These are phyloP conservation scores for Drosophila ohnishii DNA, from an alignment of 1,140 invertebrate species.

Conservation along the genomic window DNA sequence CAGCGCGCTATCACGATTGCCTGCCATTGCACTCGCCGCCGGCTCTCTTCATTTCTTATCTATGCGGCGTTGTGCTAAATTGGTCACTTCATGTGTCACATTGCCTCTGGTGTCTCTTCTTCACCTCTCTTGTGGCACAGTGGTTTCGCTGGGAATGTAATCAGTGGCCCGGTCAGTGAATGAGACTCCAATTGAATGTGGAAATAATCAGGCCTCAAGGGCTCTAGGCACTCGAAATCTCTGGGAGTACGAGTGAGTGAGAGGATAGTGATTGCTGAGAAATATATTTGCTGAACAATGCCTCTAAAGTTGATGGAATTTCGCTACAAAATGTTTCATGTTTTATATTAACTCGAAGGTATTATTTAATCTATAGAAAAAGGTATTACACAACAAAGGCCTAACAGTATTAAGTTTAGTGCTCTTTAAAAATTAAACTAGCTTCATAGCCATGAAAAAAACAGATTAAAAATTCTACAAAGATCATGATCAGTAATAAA, in stretches of 20 bases:
- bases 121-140: conserved; percentile 33
- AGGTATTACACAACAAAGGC: no score
- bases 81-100: conserved; percentile 44
- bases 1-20: conserved; percentile 18
- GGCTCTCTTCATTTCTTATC: conserved; percentile 49
- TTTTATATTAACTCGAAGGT: neutral
- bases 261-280: conserved; percentile 22
- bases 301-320: neutral
- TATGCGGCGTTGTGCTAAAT: conserved; percentile 48
- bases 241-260: conserved; percentile 1
- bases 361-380: neutral
- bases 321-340: neutral
- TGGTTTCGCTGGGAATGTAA: conserved; percentile 12
- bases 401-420: neutral
- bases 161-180: neutral
- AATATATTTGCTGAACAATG: conserved; percentile 1
- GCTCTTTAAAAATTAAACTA: neutral
- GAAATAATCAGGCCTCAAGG: conserved; percentile 6
- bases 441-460: neutral
- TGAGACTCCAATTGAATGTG: conserved; percentile 7
- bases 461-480: neutral
- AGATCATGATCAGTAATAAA: conserved; percentile 4
- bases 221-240: conserved; percentile 3
- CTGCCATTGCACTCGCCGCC: conserved; percentile 12
- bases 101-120: conserved; percentile 25